Evolutionary conservation across 1,140 invertebrate genomes (phyloP), one percentile per base, ranked within the genome.

Genomic region (Tetranychus urticae): DNA sequence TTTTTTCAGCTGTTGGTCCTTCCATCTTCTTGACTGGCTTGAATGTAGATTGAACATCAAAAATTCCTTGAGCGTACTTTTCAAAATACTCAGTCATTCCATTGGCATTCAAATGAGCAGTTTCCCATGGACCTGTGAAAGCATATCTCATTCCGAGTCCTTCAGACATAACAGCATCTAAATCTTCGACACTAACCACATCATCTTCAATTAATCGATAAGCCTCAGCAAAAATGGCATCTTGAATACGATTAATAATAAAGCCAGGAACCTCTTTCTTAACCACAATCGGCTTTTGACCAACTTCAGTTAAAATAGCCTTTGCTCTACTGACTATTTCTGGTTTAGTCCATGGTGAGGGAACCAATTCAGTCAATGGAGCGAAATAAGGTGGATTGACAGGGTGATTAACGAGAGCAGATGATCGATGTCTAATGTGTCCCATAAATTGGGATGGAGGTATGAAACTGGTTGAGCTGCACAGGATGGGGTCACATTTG

Each of bases 361-460:
- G 91, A 2, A 96, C 86, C 47, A 97, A 77, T 76, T 97, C 92
- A 1, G 94, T 86, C 39, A 96, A 72, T 0, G 88, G 89, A 8
- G 93, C 83, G 71, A 90, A 96, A 70, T 96, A 94, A 0, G 91
- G 91, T 54, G 92, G 92, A 74, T 97, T 97, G 1, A 94, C 88
- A 42, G 91, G 91, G 75, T 97, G 91, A 7, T 86, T 85, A 46
- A 92, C 82, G 55, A 84, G 76, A 62, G 80, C 70, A 73, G 88
- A 82, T 7, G 78, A 75, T 66, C 79, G 81, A 68, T 92, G 82
- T 69, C 81, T 82, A 52, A 93, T 71, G 55, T 80, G 77, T 57
- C 85, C 82, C 13, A 65, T 84, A 67, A 96, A 86, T 31, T 82
- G 70, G 0, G 90, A 94, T 2, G 90, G 85, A 52, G 84, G 71